Conservation (phyloP, 2,888 invertebrate species). For the Agonopterix arenella region DNA sequence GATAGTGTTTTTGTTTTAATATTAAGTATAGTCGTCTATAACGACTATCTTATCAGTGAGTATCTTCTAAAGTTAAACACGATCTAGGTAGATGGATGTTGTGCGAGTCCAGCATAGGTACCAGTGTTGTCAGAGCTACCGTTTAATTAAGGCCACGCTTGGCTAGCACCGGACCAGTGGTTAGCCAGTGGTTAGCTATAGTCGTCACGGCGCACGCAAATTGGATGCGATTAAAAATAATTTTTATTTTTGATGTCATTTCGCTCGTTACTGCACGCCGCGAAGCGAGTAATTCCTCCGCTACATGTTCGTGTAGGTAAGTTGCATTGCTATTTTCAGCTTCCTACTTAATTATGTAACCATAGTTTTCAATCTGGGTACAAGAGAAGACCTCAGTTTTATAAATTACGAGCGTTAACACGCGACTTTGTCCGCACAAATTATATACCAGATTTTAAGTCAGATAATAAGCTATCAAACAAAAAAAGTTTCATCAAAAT, state of each 20-base stretch:
- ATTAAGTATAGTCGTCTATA: no score
- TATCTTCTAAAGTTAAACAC: background rate
- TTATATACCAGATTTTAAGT: no score
- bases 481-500: no score
- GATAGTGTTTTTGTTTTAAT: no score
- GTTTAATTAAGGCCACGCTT: slow-evolving; percentile 69
- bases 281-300: slow-evolving; percentile 61
- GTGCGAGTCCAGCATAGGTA: slow-evolving; percentile 7
- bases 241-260: slow-evolving; percentile 75
- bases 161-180: slow-evolving; percentile 45
- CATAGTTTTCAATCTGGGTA: background rate
- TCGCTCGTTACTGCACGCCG: slow-evolving; percentile 49
- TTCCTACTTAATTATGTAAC: background rate
- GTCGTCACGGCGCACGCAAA: slow-evolving; percentile 55
- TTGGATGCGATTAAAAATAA: slow-evolving; percentile 73
- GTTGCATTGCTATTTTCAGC: no score
- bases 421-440: no score
- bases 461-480: no score
- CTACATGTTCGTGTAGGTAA: slow-evolving; percentile 18
- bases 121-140: slow-evolving; percentile 37
- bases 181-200: slow-evolving; percentile 43
- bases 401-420: no score
- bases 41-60: no score
- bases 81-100: background rate
- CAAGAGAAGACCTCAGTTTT: slow-evolving; percentile 10